Evolutionary conservation across 2,113 vertebrate genomes (phyloP).

Genomic region (Dromaius novaehollandiae): DNA sequence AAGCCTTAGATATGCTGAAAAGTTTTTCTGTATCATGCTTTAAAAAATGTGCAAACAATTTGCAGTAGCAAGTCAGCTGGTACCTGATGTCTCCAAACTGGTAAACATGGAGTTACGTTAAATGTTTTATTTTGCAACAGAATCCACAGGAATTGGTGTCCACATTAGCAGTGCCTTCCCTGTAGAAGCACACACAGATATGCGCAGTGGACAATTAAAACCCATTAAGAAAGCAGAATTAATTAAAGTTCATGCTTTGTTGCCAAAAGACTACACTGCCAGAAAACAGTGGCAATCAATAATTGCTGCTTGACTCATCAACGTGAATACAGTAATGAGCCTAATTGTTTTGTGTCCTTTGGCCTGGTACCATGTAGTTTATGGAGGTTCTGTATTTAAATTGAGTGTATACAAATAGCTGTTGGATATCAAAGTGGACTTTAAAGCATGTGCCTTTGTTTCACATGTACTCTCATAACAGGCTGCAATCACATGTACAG

Average conservation of each 20-base stretch:
- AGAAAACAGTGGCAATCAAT: neutral
- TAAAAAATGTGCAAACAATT: neutral
- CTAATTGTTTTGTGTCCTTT: neutral
- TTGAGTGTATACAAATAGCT: fast-evolving
- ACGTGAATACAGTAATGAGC: neutral
- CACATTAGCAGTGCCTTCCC: too few species aligned
- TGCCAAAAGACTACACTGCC: neutral
- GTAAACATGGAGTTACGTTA: neutral
- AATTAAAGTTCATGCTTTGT: neutral
- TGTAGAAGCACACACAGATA: neutral
- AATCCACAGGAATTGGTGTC: neutral
- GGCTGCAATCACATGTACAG: fast-evolving
- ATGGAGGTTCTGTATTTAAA: neutral
- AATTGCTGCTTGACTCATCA: neutral
- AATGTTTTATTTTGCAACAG: neutral
- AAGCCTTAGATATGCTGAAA: neutral
- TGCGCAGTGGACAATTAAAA: neutral
- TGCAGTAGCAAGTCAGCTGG: neutral
- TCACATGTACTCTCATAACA: neutral
- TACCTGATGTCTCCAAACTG: neutral
- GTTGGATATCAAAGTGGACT: neutral
- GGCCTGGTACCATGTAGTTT: neutral
- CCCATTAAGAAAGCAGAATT: neutral
- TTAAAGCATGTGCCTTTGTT: fast-evolving
- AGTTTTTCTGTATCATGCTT: neutral